Base-by-base conservation (phyloP, 2,888 invertebrate genomes). In the Anoplius nigerrimus region DNA sequence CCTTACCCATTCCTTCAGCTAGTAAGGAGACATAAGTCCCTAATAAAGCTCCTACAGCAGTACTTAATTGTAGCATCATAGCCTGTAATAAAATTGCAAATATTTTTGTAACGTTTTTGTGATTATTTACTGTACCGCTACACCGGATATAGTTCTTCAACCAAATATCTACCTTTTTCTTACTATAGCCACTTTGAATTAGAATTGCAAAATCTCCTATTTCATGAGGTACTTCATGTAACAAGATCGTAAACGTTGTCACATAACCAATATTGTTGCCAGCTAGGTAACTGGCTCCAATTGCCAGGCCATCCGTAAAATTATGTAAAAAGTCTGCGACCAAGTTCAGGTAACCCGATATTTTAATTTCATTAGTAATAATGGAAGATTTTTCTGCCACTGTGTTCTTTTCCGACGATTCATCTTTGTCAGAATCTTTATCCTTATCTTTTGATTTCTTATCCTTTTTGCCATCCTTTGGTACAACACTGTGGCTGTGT, bases 121-220 rank as follows among this genome's bases (percentile, higher is more conserved):
- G 52, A 15, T 1, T 56, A 57, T 48, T 20, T 54, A 51, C 22
- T 27, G 21, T 43, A 24, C 11, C 8, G 11, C 34, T 43, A 20
- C 13, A 16, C 22, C 48, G 11, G 15, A 43, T n/a, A 22, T 34
- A 11, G 51, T 42, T 58, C 51, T n/a, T n/a, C n/a, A n/a, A n/a
- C n/a, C n/a, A n/a, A n/a, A n/a, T n/a, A 75, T 73, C 76, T 83
- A 93, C 93, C 90, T 98, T 98, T 86, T 91, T 94, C 80, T 96
- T 93, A 8, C 95, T 95, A 86, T 98, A 98, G 22, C 99, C 99
- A 55, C 98, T 98, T 89, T 99, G 98, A 65, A 99, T 94, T 63
- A 99, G 92, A 88, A 99, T 99, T 15, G 99, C 99, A 91, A 98
- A 99, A 89, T 99, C 99, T 46, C 99, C 99, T 86, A 99, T 98